A percentile compares a stretch with the other conserved stretches of the same genome.
Conservation (phyloP, 30 jellyfish, hydroid and myxozoan species). For the Hydra vulgaris region DNA sequence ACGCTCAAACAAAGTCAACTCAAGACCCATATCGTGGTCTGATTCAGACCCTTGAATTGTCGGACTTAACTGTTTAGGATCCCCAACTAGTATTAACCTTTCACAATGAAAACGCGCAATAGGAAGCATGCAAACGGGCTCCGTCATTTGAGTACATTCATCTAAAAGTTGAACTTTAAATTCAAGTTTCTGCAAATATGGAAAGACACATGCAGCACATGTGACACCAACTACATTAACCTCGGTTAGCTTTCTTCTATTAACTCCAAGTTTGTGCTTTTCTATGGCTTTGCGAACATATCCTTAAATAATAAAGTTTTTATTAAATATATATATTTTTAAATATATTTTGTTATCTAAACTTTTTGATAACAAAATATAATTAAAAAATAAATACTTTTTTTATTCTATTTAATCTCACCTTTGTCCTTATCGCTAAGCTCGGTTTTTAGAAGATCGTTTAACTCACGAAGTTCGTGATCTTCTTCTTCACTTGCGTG, state of each 20-base stretch:
- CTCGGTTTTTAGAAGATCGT: constrained; percentile 27
- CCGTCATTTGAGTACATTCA: constrained; percentile 57
- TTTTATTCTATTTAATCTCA: background rate
- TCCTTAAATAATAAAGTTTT: background rate
- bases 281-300: constrained; percentile 43
- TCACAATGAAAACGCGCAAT: constrained; percentile 46
- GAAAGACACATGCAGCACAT: constrained; percentile 53
- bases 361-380: too few species aligned
- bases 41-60: constrained; percentile 64
- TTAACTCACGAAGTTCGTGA: constrained; percentile 43
- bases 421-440: constrained; percentile 36
- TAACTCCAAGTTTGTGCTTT: constrained; percentile 32
- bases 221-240: constrained; percentile 52
- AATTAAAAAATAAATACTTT: background rate
- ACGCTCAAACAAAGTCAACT: constrained; percentile 44
- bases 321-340: too few species aligned
- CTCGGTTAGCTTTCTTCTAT: constrained; percentile 27
- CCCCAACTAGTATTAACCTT: constrained; percentile 45
- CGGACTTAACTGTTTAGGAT: constrained; percentile 61
- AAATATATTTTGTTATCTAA: too few species aligned
- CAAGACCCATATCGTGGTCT: constrained; percentile 28
- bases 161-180: constrained; percentile 48
- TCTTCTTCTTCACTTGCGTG: constrained; percentile 47
- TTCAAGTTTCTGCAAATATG: constrained; percentile 29
- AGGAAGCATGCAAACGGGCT: constrained; percentile 47